Conservation (phyloP, 2,113 vertebrate genomes). For the Oncorhynchus keta region DNA sequence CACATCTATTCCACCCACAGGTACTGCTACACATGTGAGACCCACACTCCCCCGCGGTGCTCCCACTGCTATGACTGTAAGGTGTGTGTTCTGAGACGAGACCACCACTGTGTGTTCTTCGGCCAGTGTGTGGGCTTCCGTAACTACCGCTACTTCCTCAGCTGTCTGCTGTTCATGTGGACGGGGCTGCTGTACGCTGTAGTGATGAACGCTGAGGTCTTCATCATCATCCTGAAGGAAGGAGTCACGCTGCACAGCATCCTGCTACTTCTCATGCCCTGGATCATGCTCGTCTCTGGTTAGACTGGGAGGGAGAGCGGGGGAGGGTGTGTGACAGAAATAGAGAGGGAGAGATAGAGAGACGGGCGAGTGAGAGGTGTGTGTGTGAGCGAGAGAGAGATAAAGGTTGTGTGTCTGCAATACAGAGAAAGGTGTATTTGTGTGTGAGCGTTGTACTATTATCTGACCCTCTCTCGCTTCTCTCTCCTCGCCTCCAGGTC, state of each 20-base stretch:
- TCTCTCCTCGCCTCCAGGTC: conserved; percentile 65
- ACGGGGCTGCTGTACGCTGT: conserved; percentile 81
- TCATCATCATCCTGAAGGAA: conserved; percentile 79
- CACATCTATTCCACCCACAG: conserved; percentile 53
- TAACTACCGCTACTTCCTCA: conserved; percentile 86
- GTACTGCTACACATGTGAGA: conserved; percentile 86
- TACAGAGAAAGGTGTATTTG: neutral
- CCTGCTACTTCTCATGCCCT: conserved; percentile 82
- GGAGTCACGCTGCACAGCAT: conserved; percentile 80
- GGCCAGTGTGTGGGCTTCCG: conserved; percentile 84
- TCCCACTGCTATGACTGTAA: conserved; percentile 86
- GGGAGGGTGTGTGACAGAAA: neutral
- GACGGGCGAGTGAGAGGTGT: neutral
- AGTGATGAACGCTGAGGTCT: conserved; percentile 84
- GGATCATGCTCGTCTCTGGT: conserved; percentile 92
- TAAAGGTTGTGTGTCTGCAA: neutral
- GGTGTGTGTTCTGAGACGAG: conserved; percentile 82
- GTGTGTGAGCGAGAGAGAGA: neutral
- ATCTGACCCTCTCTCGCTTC: neutral
- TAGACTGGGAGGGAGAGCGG: conserved; percentile 1
- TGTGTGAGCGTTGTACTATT: neutral
- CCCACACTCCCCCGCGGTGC: conserved; percentile 85
- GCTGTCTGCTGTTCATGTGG: conserved; percentile 80
- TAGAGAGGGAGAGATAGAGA: too few relatives aligned
- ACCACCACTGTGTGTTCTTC: conserved; percentile 91